Base-by-base conservation (phyloP, 2,888 invertebrate genomes). In the Eretmocerus hayati region DNA sequence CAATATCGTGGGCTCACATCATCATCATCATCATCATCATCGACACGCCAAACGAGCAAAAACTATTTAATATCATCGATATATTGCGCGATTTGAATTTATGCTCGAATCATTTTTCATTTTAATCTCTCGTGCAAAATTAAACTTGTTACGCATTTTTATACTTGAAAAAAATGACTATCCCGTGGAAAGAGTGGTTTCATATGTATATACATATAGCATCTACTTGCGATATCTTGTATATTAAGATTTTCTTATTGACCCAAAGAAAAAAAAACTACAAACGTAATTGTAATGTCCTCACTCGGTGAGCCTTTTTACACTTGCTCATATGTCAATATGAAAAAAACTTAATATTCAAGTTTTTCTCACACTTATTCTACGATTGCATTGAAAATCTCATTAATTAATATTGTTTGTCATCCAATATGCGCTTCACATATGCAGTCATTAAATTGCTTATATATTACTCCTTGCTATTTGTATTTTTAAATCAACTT, bases 261-360 rank as follows among this genome's bases (percentile, higher is more conserved):
- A n/a, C n/a, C n/a, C 3, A 33, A 6, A 11, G 21, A 31, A 41
- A 30, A 37, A 38, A 39, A 45, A 50, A 37, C 36, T 9, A 2
- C 8, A 11, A 22, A 33, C 40, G 35, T 37, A 37, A 35, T 42
- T 31, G 6, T 18, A 31, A 42, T 33, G 30, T 4, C 26, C 11
- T n/a, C n/a, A n/a, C n/a, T n/a, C n/a, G 5, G 30, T 13, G 18
- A 15, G 8, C 13, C 42, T 33, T 41, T 46, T 45, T 41, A 2
- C n/a, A 9, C 30, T 4, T 18, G 22, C 36, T 13, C n/a, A 9
- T n/a, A 11, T 18, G 23, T 23, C n/a, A n/a, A 33, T 5, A 3
- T 13, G 32, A 32, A 11, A 48, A 48, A 52, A 52, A 48, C 23
- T 52, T 45, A 48, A 42, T 52, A 45, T 52, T 48, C 50, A 32